These are phyloP conservation scores for Aleiodes leptofemur DNA, from an alignment of 2,888 invertebrate species.

Conservation along the genomic window DNA sequence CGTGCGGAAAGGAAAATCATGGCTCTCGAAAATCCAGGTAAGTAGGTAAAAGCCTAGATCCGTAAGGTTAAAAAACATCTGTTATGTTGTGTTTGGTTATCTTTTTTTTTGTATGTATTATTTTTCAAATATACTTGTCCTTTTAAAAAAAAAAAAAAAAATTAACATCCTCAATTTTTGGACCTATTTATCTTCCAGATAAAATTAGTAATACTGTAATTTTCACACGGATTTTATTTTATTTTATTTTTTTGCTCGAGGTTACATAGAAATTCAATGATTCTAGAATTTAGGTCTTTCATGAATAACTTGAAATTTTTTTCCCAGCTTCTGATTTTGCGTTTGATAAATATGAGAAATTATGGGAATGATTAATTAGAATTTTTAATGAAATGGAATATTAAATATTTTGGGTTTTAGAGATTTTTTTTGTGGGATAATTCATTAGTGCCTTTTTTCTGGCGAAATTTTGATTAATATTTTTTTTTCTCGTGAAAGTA, in stretches of 20 bases:
- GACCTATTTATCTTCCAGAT: too few relatives aligned
- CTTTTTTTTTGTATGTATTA: too few relatives aligned
- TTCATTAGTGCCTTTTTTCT: too few relatives aligned
- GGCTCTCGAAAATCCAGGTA: conserved; percentile 42
- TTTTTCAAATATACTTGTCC: neutral
- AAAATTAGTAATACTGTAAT: neutral
- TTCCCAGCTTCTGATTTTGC: neutral
- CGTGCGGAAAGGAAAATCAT: conserved; percentile 43
- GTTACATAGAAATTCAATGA: neutral
- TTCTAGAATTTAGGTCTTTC: conserved; percentile 1
- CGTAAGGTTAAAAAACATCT: conserved; percentile 13
- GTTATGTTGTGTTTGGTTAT: neutral
- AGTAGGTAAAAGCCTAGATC: conserved; percentile 45
- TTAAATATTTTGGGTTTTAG: too few relatives aligned
- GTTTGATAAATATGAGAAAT: too few relatives aligned
- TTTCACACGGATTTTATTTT: neutral
- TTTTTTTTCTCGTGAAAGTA: too few relatives aligned
- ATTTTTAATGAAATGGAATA: too few relatives aligned
- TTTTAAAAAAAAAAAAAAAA: too few relatives aligned
- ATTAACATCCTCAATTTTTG: too few relatives aligned
- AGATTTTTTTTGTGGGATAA: too few relatives aligned
- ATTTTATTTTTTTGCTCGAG: neutral
- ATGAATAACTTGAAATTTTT: neutral
- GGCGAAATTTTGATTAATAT: too few relatives aligned
- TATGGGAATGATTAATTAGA: too few relatives aligned